phyloP scores from a whole-genome alignment of 1,140 invertebrate genomes.

The Oedothorax gibbosus region DNA sequence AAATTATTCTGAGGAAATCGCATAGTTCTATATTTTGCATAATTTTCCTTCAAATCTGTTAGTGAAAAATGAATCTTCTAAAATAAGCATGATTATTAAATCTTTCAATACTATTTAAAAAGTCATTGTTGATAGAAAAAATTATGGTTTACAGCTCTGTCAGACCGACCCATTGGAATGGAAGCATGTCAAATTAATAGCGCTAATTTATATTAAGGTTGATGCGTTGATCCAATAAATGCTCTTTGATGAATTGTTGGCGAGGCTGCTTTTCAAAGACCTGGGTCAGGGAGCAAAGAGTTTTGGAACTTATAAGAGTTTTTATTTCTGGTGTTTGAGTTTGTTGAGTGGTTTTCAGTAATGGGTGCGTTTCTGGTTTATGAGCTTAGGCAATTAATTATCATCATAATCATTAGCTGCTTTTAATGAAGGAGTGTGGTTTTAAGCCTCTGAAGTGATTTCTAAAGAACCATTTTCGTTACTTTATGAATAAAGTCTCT shows the following conservation, averaged over 20 bases:
- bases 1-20: too few species aligned
- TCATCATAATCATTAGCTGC: conserved; percentile 1
- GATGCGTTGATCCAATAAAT: conserved; percentile 48
- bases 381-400: conserved; percentile 20
- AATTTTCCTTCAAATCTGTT: too few species aligned
- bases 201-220: conserved; percentile 52
- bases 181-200: conserved; percentile 51
- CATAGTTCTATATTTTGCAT: too few species aligned
- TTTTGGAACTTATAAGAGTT: neutral
- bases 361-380: conserved; percentile 18
- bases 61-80: too few species aligned
- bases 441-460: too few species aligned
- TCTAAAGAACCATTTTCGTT: too few species aligned
- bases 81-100: too few species aligned
- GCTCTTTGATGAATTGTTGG: conserved; percentile 54
- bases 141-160: too few species aligned
- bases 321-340: neutral
- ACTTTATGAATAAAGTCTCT: too few species aligned
- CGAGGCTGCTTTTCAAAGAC: neutral
- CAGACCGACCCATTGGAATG: neutral
- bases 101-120: too few species aligned
- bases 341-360: neutral
- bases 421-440: conserved; percentile 10
- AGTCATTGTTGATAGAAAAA: too few species aligned
- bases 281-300: too few species aligned